Conservation (phyloP, 2,888 invertebrate species). For the Drosophila antonietae region DNA sequence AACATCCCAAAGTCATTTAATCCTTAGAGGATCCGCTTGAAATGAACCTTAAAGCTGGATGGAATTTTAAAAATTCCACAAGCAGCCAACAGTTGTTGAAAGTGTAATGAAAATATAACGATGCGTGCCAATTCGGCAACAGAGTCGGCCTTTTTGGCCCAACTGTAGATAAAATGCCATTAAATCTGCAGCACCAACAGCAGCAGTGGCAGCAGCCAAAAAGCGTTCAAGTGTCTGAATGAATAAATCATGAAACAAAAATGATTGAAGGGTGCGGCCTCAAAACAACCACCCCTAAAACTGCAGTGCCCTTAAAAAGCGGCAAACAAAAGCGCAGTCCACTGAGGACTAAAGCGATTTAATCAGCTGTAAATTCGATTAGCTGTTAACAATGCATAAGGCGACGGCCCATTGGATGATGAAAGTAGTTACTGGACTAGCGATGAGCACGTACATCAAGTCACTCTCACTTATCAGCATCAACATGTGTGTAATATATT, state of each 20-base stretch:
- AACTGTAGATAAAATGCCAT: slow-evolving; percentile 54
- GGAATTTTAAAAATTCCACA: slow-evolving; percentile 24
- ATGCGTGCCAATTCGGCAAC: slow-evolving; percentile 5
- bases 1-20: slow-evolving; percentile 6
- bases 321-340: slow-evolving; percentile 25
- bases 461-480: neutral
- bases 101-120: slow-evolving; percentile 22
- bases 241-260: slow-evolving; percentile 72
- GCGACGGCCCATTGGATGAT: slow-evolving; percentile 6
- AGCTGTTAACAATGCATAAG: slow-evolving; percentile 40
- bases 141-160: slow-evolving; percentile 13
- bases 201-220: slow-evolving; percentile 19
- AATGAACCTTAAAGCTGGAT: slow-evolving; percentile 34
- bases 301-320: slow-evolving; percentile 23
- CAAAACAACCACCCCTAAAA: slow-evolving; percentile 12
- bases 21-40: slow-evolving; percentile 14
- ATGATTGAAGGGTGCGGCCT: slow-evolving; percentile 48
- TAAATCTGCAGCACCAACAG: slow-evolving; percentile 57
- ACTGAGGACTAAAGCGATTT: slow-evolving; percentile 27
- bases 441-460: slow-evolving; percentile 8
- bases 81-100: slow-evolving; percentile 20
- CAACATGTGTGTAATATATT: neutral
- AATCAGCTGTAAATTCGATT: slow-evolving; percentile 65
- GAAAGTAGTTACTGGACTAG: slow-evolving; percentile 3
- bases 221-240: slow-evolving; percentile 57